These are phyloP conservation scores for Sebastes hopkinsi DNA, from an alignment of 2,797 vertebrate genomes.

Conservation along the genomic window DNA sequence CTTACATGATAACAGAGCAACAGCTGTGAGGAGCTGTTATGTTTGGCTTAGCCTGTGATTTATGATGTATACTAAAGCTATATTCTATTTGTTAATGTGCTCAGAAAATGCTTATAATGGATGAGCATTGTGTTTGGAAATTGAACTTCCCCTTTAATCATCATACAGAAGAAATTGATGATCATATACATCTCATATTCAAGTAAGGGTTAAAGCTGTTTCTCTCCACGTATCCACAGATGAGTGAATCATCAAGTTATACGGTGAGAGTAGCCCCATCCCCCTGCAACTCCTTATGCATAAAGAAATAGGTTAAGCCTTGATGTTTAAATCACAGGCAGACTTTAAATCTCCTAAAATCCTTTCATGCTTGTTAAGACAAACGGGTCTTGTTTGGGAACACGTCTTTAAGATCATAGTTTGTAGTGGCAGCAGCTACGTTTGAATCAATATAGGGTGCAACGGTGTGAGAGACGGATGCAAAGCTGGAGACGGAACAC, in stretches of 20 bases:
- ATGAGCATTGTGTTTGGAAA: slow-evolving; percentile 26
- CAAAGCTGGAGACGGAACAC: slow-evolving; percentile 24
- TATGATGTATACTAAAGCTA: slow-evolving; percentile 13
- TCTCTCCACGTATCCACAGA: slow-evolving; percentile 49
- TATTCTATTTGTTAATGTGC: slow-evolving; percentile 27
- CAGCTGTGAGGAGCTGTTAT: background rate
- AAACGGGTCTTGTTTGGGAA: slow-evolving; percentile 73
- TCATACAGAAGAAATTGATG: slow-evolving; percentile 16
- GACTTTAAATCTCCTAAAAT: slow-evolving; percentile 78
- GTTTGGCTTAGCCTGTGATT: slow-evolving; percentile 23
- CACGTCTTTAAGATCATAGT: slow-evolving; percentile 69
- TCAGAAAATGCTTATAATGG: slow-evolving; percentile 1
- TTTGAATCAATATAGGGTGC: slow-evolving; percentile 56
- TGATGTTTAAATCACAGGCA: slow-evolving; percentile 81
- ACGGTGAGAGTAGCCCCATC: slow-evolving; percentile 48
- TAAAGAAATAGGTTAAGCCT: slow-evolving; percentile 83
- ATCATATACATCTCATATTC: slow-evolving; percentile 33
- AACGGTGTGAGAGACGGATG: slow-evolving; percentile 20
- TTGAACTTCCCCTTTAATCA: slow-evolving; percentile 1
- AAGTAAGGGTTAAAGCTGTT: slow-evolving; percentile 43
- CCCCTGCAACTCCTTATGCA: slow-evolving; percentile 70
- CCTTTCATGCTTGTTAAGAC: slow-evolving; percentile 78
- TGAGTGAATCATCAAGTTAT: slow-evolving; percentile 77
- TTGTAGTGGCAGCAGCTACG: slow-evolving; percentile 48
- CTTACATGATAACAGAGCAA: background rate